These are phyloP conservation scores for Arvicanthis niloticus DNA, from an alignment of 2,113 vertebrate genomes.

Conservation along the genomic window DNA sequence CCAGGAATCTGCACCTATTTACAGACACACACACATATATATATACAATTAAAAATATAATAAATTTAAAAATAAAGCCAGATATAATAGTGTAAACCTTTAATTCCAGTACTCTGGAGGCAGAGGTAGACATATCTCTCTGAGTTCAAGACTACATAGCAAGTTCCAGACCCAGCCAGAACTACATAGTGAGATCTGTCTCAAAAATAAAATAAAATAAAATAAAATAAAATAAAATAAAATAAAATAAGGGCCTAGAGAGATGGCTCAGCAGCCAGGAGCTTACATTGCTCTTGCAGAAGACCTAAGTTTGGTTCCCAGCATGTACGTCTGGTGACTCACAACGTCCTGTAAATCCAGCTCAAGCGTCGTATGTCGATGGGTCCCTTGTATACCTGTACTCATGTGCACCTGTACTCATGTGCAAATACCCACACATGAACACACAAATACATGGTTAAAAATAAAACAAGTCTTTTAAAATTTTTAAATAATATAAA, in stretches of 20 bases:
- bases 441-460: background rate
- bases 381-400: background rate
- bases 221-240: too few species aligned
- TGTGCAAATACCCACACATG: background rate
- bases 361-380: background rate
- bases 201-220: background rate
- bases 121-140: background rate
- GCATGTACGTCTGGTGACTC: background rate
- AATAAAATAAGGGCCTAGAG: background rate
- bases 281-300: background rate
- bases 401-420: background rate
- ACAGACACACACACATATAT: background rate
- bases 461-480: background rate
- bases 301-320: background rate
- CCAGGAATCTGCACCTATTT: background rate
- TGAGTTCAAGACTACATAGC: background rate
- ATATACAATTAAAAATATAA: background rate
- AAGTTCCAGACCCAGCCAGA: background rate
- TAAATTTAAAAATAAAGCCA: background rate
- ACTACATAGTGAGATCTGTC: background rate
- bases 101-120: background rate
- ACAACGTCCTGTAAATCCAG: background rate
- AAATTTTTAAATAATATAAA: background rate
- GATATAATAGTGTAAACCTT: background rate
- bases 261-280: background rate